Evolutionary conservation across 2,888 invertebrate genomes (phyloP).

Genomic region (Scotopteryx bipunctaria): DNA sequence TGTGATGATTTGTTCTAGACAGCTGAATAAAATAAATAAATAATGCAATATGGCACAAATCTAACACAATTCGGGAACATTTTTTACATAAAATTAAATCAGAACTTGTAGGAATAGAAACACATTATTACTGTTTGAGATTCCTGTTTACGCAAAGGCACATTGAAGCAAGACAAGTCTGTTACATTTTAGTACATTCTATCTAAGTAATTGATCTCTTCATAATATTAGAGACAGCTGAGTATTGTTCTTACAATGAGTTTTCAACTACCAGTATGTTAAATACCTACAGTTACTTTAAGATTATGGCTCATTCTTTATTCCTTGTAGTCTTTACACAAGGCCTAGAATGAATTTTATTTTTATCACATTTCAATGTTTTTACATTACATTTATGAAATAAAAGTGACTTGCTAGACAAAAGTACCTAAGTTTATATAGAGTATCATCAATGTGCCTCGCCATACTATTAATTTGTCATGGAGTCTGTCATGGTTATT

Average conservation of each 20-base stretch:
- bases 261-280: not conserved
- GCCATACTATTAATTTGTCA: conserved; percentile 53
- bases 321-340: not conserved
- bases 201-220: no score
- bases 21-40: conserved; percentile 33
- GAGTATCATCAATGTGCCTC: conserved; percentile 28
- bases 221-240: not conserved
- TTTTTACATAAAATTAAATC: conserved; percentile 21
- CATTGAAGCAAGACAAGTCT: conserved; percentile 17
- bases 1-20: conserved; percentile 58
- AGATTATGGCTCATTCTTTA: not conserved
- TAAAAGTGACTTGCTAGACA: conserved; percentile 5
- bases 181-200: no score
- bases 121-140: conserved; percentile 80
- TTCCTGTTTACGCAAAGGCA: conserved; percentile 57
- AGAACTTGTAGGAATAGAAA: conserved; percentile 65
- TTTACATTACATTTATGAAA: no score
- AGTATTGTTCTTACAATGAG: not conserved
- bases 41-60: conserved; percentile 37
- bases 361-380: no score
- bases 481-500: conserved; percentile 67
- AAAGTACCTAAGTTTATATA: not conserved
- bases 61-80: conserved; percentile 25
- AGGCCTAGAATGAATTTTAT: not conserved
- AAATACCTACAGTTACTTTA: not conserved